A percentile compares a stretch with the other conserved stretches of the same genome.
phyloP scores from a whole-genome alignment of 1,140 invertebrate genomes.

The Drosophila micromelanica region DNA sequence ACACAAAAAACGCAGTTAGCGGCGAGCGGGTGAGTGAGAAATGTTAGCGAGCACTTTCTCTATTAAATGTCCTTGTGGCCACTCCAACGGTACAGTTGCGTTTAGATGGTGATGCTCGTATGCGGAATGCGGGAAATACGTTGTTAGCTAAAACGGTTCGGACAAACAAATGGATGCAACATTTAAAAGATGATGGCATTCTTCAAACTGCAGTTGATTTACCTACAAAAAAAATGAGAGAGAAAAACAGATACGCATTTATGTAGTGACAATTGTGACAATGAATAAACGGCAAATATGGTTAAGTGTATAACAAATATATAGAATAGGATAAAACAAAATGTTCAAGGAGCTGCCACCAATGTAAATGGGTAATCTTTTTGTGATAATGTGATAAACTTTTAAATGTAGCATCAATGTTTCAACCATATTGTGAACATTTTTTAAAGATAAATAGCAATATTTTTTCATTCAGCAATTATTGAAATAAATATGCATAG shows the following conservation, averaged over 20 bases:
- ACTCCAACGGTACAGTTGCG: slow-evolving; percentile 14
- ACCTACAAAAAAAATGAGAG: slow-evolving; percentile 62
- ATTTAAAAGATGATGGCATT: slow-evolving; percentile 49
- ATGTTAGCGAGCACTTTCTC: slow-evolving; percentile 21
- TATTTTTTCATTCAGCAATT: no score
- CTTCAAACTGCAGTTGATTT: slow-evolving; percentile 31
- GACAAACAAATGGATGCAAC: slow-evolving; percentile 59
- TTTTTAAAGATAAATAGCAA: no score
- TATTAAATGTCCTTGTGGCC: slow-evolving; percentile 15
- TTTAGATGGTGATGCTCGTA: slow-evolving; percentile 26
- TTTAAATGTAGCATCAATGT: no score
- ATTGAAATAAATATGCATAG: background rate
- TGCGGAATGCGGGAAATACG: slow-evolving; percentile 38
- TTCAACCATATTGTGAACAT: no score
- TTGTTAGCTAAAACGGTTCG: slow-evolving; percentile 34
- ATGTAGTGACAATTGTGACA: slow-evolving; percentile 51
- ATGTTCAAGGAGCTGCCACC: slow-evolving; percentile 3
- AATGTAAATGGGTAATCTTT: background rate
- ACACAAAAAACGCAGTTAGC: slow-evolving; percentile 10
- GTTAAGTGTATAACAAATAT: slow-evolving; percentile 3
- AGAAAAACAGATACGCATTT: slow-evolving; percentile 51
- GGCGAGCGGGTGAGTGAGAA: slow-evolving; percentile 11
- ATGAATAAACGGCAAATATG: slow-evolving; percentile 20
- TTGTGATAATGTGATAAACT: no score
- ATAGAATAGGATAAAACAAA: slow-evolving; percentile 12